Evolutionary conservation across 2,113 vertebrate species (phyloP).

Genomic region (Poeciliopsis occidentalis): DNA sequence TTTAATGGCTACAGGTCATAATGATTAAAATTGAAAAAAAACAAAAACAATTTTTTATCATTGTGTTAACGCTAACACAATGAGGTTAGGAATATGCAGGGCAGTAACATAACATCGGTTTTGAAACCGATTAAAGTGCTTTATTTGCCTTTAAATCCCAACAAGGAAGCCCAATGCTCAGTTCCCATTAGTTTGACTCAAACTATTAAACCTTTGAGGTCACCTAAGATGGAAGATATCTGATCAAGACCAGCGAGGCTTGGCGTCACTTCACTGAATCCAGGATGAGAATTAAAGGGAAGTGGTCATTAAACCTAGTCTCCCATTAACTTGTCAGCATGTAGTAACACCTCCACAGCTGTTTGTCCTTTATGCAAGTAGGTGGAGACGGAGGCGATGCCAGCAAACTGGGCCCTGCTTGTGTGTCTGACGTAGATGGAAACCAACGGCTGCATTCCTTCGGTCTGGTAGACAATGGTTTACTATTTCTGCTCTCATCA

Average conservation of each 20-base stretch:
- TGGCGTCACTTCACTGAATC: constrained; percentile 20
- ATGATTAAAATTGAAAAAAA: not conserved
- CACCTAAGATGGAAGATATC: constrained; percentile 56
- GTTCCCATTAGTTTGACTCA: constrained; percentile 56
- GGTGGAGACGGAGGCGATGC: constrained; percentile 14
- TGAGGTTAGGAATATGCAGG: not conserved
- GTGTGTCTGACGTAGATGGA: constrained; percentile 59
- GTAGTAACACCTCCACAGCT: constrained; percentile 18
- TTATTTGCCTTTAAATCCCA: not conserved
- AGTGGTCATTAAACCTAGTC: not conserved
- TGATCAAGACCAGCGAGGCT: constrained; percentile 52
- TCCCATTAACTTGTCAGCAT: not conserved
- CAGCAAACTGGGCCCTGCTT: constrained; percentile 16
- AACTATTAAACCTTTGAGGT: constrained; percentile 42
- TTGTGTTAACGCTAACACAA: too few relatives aligned
- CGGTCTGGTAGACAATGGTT: constrained; percentile 44
- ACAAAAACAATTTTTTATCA: too few relatives aligned
- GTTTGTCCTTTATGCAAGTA: not conserved
- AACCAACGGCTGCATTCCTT: constrained; percentile 57
- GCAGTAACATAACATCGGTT: not conserved
- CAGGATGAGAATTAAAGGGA: constrained; percentile 5
- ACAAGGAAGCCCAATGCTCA: constrained; percentile 43
- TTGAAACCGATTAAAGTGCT: not conserved
- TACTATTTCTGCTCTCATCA: constrained; percentile 34
- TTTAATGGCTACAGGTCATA: too few relatives aligned